Evolutionary conservation across 2,888 invertebrate species (phyloP).

Genomic region (Drosophila subquinaria): DNA sequence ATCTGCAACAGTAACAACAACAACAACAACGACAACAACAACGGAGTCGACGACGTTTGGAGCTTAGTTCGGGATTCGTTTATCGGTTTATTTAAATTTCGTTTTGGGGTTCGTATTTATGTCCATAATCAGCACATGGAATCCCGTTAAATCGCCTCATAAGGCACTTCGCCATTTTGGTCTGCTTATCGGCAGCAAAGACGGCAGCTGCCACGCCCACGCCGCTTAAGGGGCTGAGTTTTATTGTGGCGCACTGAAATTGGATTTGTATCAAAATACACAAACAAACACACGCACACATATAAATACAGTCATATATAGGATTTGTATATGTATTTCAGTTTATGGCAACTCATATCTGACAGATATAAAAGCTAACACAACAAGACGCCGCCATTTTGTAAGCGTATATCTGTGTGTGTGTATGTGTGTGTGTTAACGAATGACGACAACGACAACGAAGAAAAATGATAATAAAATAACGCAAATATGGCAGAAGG

Average conservation of each 20-base stretch:
- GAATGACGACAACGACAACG: slow-evolving; percentile 51
- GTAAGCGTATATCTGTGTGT: slow-evolving; percentile 9
- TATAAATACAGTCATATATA: slow-evolving; percentile 14
- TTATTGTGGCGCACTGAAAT: slow-evolving; percentile 77
- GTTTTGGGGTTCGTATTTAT: slow-evolving; percentile 71
- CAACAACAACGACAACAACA: slow-evolving; percentile 6
- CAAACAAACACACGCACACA: slow-evolving; percentile 18
- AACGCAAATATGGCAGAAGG: slow-evolving; percentile 83
- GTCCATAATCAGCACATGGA: slow-evolving; percentile 78
- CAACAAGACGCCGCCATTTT: slow-evolving; percentile 52
- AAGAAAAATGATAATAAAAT: slow-evolving; percentile 82
- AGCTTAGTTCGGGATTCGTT: slow-evolving; percentile 71
- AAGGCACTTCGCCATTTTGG: slow-evolving; percentile 79
- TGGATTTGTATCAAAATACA: slow-evolving; percentile 75
- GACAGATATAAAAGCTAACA: slow-evolving; percentile 74
- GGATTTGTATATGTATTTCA: slow-evolving; percentile 50
- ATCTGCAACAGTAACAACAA: slow-evolving; percentile 32
- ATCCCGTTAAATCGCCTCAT: slow-evolving; percentile 82
- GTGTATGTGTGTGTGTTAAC: slow-evolving; percentile 30
- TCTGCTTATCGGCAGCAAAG: slow-evolving; percentile 69
- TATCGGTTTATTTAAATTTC: slow-evolving; percentile 81
- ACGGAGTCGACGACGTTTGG: slow-evolving; percentile 39
- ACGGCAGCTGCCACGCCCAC: slow-evolving; percentile 52
- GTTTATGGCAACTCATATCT: slow-evolving; percentile 83
- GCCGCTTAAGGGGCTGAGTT: slow-evolving; percentile 46